phyloP scores from a whole-genome alignment of 2,797 vertebrate genomes.

The Myoxocephalus aenaeus region DNA sequence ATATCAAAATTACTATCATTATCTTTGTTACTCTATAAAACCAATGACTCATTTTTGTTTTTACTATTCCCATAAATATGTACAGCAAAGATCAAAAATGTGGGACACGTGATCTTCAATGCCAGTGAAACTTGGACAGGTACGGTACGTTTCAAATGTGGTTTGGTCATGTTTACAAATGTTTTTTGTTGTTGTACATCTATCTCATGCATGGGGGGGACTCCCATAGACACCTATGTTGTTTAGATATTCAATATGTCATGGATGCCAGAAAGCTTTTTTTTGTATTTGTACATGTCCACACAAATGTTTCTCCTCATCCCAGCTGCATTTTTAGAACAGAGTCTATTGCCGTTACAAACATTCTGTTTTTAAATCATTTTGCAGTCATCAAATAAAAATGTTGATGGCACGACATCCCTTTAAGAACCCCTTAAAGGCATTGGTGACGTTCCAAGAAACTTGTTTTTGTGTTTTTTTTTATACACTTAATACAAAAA shows the following conservation, averaged over 20 bases:
- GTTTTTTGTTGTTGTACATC: slow-evolving; percentile 68
- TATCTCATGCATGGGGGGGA: slow-evolving; percentile 79
- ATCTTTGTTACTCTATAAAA: slow-evolving; percentile 85
- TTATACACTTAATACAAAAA: slow-evolving; percentile 72
- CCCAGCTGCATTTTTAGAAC: slow-evolving; percentile 46
- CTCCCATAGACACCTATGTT: slow-evolving; percentile 73
- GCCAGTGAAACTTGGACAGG: slow-evolving; percentile 77
- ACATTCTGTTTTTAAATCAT: slow-evolving; percentile 79
- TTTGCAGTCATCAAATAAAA: slow-evolving; percentile 69
- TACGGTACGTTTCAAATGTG: slow-evolving; percentile 81
- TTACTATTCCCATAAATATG: slow-evolving; percentile 83
- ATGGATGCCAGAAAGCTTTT: slow-evolving; percentile 67
- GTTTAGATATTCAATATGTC: slow-evolving; percentile 78
- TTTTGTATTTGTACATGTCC: slow-evolving; percentile 69
- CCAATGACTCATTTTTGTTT: slow-evolving; percentile 72
- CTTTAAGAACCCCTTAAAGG: slow-evolving; percentile 85
- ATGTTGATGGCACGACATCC: slow-evolving; percentile 72
- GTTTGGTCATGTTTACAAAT: slow-evolving; percentile 83
- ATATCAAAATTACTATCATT: slow-evolving; percentile 85
- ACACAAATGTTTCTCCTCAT: slow-evolving; percentile 63
- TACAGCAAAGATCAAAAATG: slow-evolving; percentile 82
- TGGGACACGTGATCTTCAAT: slow-evolving; percentile 75
- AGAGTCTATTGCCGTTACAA: slow-evolving; percentile 73
- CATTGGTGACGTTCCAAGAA: slow-evolving; percentile 80
- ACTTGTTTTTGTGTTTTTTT: slow-evolving; percentile 60